A percentile compares a stretch with the other conserved stretches of the same genome.
phyloP scores from a whole-genome alignment of 1,140 invertebrate genomes.

The Bombus polaris region DNA sequence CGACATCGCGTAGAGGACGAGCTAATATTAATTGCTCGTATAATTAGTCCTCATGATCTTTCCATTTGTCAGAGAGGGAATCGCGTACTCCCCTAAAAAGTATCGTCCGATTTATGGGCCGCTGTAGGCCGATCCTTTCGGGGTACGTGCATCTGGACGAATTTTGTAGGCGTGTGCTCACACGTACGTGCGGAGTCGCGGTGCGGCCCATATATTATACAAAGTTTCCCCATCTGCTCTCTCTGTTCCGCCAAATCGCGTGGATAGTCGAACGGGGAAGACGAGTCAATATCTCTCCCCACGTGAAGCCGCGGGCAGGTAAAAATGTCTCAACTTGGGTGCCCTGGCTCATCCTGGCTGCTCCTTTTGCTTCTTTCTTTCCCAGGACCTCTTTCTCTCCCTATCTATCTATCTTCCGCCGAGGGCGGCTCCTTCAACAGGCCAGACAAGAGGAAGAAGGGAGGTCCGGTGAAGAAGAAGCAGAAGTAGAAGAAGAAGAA shows the following conservation, averaged over 20 bases:
- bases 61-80: slow-evolving; percentile 39
- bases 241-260: slow-evolving; percentile 33
- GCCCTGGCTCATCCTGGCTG: slow-evolving; percentile 55
- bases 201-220: slow-evolving; percentile 68
- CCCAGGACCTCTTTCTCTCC: slow-evolving; percentile 36
- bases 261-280: slow-evolving; percentile 64
- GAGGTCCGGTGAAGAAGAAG: not conserved
- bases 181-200: slow-evolving; percentile 4
- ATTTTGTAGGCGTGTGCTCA: slow-evolving; percentile 39
- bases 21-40: slow-evolving; percentile 27
- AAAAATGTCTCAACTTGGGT: slow-evolving; percentile 78
- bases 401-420: slow-evolving; percentile 62
- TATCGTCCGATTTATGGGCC: slow-evolving; percentile 38
- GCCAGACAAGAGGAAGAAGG: slow-evolving; percentile 7
- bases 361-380: slow-evolving; percentile 56
- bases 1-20: too few species aligned
- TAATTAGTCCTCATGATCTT: slow-evolving; percentile 49
- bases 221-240: slow-evolving; percentile 53
- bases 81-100: slow-evolving; percentile 44
- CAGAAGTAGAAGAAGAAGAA: not conserved
- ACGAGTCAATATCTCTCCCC: slow-evolving; percentile 75
- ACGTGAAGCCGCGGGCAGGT: slow-evolving; percentile 69
- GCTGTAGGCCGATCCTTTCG: slow-evolving; percentile 19
- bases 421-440: slow-evolving; percentile 48
- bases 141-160: slow-evolving; percentile 44